Percentiles rank a stretch among this genome's conserved stretches.
These are phyloP conservation scores for Oligia strigilis DNA, from an alignment of 2,888 invertebrate genomes.

Conservation along the genomic window DNA sequence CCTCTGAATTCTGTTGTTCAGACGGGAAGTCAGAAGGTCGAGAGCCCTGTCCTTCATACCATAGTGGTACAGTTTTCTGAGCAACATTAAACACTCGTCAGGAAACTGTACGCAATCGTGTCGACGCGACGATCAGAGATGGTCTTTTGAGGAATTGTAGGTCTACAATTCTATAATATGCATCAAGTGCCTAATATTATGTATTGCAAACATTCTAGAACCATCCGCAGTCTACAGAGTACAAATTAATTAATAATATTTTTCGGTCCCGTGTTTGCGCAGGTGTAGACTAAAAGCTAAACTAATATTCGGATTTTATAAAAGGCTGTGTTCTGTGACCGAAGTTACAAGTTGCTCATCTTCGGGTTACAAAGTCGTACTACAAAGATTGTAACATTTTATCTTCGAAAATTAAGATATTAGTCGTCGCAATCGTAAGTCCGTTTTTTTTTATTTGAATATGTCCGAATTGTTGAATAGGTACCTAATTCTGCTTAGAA, in stretches of 20 bases:
- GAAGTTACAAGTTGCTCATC: neutral
- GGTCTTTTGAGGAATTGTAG: no score
- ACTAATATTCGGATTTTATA: slow-evolving; percentile 34
- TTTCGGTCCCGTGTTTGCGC: slow-evolving; percentile 1
- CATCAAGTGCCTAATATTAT: slow-evolving; percentile 8
- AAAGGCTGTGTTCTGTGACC: slow-evolving; percentile 14
- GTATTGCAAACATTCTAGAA: slow-evolving; percentile 10
- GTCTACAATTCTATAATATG: neutral
- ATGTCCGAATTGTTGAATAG: neutral
- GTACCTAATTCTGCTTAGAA: neutral
- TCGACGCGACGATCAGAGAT: neutral
- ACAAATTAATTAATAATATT: slow-evolving; percentile 8
- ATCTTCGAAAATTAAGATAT: slow-evolving; percentile 9
- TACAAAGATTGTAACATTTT: neutral
- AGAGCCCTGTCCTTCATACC: no score
- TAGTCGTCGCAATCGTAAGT: slow-evolving; percentile 31
- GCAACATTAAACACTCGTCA: no score
- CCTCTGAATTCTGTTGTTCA: no score
- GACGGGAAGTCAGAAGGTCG: no score
- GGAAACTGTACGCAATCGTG: no score
- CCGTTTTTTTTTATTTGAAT: neutral
- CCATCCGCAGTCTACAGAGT: slow-evolving; percentile 15
- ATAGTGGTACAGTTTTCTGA: no score
- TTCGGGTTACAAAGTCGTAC: no score
- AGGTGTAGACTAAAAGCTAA: slow-evolving; percentile 11